Evolutionary conservation across 2,888 invertebrate genomes (phyloP).

Genomic region (Linnaemya vulpina): DNA sequence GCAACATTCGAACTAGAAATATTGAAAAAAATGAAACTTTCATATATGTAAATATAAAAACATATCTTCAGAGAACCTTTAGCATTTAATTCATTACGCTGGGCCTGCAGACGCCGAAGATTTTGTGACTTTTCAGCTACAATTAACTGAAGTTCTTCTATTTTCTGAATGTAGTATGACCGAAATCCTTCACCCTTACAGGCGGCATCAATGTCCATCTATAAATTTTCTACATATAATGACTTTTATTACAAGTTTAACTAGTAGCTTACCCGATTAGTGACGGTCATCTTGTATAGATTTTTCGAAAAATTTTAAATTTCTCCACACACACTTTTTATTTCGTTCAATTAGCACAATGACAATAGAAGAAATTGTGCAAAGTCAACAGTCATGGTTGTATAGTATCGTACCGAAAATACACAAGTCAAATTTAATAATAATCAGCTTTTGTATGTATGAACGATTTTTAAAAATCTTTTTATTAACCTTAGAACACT

Average conservation of each 20-base stretch:
- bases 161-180: conserved; percentile 98
- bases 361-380: conserved; percentile 54
- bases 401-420: conserved; percentile 3
- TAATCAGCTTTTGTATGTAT: conserved; percentile 12
- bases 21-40: too few species aligned
- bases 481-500: too few species aligned
- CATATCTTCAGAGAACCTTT: conserved; percentile 87
- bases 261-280: conserved; percentile 77
- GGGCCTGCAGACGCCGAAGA: conserved; percentile 97
- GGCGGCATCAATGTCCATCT: conserved; percentile 82
- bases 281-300: conserved; percentile 78
- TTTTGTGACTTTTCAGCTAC: conserved; percentile 99
- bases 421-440: neutral
- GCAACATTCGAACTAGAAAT: conserved; percentile 93
- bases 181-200: conserved; percentile 91
- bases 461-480: too few species aligned
- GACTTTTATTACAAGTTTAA: neutral
- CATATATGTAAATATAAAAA: too few species aligned
- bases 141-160: conserved; percentile 97
- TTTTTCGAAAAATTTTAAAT: neutral
- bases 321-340: neutral
- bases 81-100: conserved; percentile 98
- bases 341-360: neutral
- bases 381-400: conserved; percentile 64
- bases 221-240: neutral